Evolutionary conservation across 2,797 vertebrate species (phyloP).

Genomic region (Enteromius trimaculatus): DNA sequence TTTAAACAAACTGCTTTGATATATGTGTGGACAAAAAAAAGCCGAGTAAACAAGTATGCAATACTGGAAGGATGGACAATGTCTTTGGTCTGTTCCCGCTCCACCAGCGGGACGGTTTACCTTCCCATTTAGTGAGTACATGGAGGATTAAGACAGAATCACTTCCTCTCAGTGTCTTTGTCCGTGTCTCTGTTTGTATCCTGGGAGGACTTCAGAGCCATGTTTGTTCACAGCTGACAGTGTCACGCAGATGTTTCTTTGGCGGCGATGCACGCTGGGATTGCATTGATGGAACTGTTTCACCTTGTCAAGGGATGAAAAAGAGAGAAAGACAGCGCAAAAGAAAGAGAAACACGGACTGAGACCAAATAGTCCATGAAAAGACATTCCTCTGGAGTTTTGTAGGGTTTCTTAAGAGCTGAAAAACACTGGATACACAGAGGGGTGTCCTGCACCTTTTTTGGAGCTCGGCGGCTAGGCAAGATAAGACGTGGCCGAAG

Average conservation of each 20-base stretch:
- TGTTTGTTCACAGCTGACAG: conserved; percentile 66
- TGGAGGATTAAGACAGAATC: conserved; percentile 66
- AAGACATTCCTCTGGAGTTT: conserved; percentile 46
- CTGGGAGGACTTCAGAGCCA: conserved; percentile 59
- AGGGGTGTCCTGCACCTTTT: not conserved
- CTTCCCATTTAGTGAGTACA: conserved; percentile 67
- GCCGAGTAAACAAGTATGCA: conserved; percentile 66
- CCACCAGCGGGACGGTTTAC: conserved; percentile 66
- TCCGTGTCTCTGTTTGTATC: conserved; percentile 64
- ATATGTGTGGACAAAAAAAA: conserved; percentile 65
- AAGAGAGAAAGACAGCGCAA: conserved; percentile 32
- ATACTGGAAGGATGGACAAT: conserved; percentile 58
- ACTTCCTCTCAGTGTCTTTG: conserved; percentile 65
- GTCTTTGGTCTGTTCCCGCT: conserved; percentile 66
- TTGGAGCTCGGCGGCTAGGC: not conserved
- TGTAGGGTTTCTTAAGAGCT: conserved; percentile 36
- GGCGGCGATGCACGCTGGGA: conserved; percentile 56
- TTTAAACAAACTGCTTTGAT: conserved; percentile 76
- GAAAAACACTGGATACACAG: conserved; percentile 16
- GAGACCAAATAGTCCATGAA: conserved; percentile 33
- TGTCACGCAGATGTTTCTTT: conserved; percentile 73
- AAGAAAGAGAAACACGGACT: conserved; percentile 23
- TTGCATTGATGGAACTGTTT: conserved; percentile 59
- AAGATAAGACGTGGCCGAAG: conserved; percentile 2
- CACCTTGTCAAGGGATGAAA: conserved; percentile 76